Conservation (phyloP, 37 sponge, comb jelly and placozoan species). For the Ianthella basta region DNA sequence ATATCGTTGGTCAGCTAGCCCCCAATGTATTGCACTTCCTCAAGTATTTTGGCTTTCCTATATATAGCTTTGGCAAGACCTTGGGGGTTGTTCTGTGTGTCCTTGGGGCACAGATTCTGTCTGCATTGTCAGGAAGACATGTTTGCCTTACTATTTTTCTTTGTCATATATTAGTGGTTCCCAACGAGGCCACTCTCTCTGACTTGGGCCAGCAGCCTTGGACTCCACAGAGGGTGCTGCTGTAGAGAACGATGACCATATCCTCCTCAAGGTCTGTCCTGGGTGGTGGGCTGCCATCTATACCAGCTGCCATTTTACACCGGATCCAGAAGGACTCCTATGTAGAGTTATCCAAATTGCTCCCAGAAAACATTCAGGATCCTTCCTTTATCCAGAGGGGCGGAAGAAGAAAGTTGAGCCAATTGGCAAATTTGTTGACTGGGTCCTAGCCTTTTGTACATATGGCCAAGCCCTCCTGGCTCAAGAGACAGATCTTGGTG, state of each 20-base stretch:
- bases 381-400: neutral
- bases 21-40: no score
- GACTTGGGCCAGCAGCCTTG: neutral
- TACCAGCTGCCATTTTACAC: neutral
- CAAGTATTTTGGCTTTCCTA: no score
- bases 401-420: neutral
- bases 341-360: neutral
- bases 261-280: no score
- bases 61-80: no score
- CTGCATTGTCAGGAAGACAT: no score
- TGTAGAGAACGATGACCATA: no score
- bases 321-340: neutral
- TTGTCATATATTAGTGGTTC: neutral
- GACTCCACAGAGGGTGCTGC: no score
- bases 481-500: neutral
- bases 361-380: constrained; percentile 1
- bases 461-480: neutral
- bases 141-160: no score
- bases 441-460: neutral
- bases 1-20: no score
- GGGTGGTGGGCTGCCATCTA: neutral
- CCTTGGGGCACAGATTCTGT: no score
- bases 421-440: neutral
- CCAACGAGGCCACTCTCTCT: neutral
- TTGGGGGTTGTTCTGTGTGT: no score